Evolutionary conservation across 64 coral and sea anemone genomes (phyloP).

Genomic region (Stylophora pistillata): DNA sequence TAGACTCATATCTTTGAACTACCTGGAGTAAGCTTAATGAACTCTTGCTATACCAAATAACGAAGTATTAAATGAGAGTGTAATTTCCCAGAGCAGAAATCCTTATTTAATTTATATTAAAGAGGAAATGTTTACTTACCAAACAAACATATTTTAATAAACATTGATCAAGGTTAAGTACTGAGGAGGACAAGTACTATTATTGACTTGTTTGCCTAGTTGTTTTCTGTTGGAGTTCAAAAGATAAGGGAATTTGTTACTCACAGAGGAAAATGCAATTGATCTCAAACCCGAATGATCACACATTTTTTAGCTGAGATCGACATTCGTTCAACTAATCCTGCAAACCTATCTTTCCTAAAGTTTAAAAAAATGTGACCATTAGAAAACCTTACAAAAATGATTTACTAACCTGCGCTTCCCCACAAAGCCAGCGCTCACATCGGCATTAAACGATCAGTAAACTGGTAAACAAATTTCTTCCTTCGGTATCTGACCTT

Average conservation of each 20-base stretch:
- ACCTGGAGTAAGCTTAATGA: no score
- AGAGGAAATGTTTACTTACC: not conserved
- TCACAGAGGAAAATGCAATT: not conserved
- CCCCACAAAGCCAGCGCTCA: not conserved
- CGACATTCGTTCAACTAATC: no score
- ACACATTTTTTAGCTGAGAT: no score
- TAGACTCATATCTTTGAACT: no score
- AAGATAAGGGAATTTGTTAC: not conserved
- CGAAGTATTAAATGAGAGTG: not conserved
- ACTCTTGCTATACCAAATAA: not conserved
- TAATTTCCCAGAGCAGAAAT: not conserved
- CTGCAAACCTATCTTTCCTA: not conserved
- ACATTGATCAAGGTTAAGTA: not conserved
- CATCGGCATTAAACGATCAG: not conserved
- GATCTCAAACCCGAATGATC: no score
- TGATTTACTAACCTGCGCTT: not conserved
- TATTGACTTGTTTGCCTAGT: not conserved
- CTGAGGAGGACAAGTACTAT: not conserved
- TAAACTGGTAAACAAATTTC: not conserved
- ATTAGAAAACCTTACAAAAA: not conserved
- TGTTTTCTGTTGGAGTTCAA: not conserved
- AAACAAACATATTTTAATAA: not conserved
- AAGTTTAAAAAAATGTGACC: not conserved
- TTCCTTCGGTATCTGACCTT: slow-evolving; percentile 40
- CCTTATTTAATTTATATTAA: not conserved